Evolutionary conservation across 2,888 invertebrate species (phyloP).

Genomic region (Octonoba sinensis): DNA sequence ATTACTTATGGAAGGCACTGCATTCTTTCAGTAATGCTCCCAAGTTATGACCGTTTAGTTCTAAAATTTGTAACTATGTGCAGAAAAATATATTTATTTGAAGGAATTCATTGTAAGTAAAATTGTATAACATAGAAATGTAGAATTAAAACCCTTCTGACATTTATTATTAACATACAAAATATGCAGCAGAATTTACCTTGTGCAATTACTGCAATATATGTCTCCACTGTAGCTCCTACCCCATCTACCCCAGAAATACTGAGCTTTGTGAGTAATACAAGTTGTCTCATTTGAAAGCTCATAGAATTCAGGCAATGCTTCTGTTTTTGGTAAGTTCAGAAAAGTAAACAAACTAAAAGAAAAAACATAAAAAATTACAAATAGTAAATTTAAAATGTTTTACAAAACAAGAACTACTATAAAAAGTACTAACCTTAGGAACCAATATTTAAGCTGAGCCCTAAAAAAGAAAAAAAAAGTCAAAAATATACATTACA

Average conservation of each 20-base stretch:
- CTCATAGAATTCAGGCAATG: constrained; percentile 62
- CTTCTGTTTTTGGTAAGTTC: constrained; percentile 50
- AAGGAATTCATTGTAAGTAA: not conserved
- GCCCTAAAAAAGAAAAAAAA: constrained; percentile 44
- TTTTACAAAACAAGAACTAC: not conserved
- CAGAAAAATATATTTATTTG: not conserved
- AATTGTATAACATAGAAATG: not conserved
- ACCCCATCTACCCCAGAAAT: constrained; percentile 63
- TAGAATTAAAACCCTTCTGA: not conserved
- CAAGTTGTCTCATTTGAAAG: constrained; percentile 57
- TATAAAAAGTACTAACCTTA: constrained; percentile 28
- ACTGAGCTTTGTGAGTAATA: constrained; percentile 58
- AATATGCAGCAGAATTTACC: constrained; percentile 6
- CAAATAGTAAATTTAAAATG: not conserved
- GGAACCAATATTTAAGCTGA: constrained; percentile 48
- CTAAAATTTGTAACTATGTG: too few species aligned
- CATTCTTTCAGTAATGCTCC: too few species aligned
- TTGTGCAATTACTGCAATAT: constrained; percentile 55
- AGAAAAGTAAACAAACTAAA: constrained; percentile 37
- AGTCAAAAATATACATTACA: not conserved
- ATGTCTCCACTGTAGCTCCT: constrained; percentile 60
- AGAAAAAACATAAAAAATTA: not conserved
- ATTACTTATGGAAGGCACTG: too few species aligned
- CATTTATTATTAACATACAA: too few species aligned
- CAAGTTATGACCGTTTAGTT: too few species aligned